Base-by-base conservation (phyloP, 2,888 invertebrate species). In the Dorcus hopei region DNA sequence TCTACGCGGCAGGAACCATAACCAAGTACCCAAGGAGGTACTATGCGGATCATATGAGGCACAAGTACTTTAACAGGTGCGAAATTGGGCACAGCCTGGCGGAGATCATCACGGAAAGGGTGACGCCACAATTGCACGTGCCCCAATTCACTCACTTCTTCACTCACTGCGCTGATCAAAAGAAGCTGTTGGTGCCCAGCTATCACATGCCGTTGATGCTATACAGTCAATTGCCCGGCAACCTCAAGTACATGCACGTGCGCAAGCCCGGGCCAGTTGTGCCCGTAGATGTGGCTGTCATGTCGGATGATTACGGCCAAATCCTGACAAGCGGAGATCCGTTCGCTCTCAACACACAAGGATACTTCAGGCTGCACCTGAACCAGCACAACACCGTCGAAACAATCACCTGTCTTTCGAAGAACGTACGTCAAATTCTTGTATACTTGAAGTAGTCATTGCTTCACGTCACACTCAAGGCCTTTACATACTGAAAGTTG, bases 1-100 rank as follows among this genome's bases (percentile, higher is more conserved):
- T 90, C 54, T 87, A 80, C 69, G 88, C 84, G 0, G 89, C 87
- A 2, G 90, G 90, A 0, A 79, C 86, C 0, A 77, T 85, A 54
- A 85, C 85, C 3, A 82, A 84, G 60, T 89, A 88, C 71, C 84
- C 86, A 0, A 77, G 84, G 9, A n/a, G 52, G n/a, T 81, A 85
- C 65, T 81, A 82, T 68, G 85, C 86, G 0, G 77, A 79, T 1
- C 70, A 77, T 9, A 75, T 77, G 60, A 71, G 79, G 9, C 88
- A 88, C 62, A 72, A 77, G n/a, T 78, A 84, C 68, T 87, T 81
- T 69, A 82, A 81, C 70, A 80, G 84, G 0, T 79, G 83, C 51
- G 88, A 89, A 70, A 81, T 89, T 47, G 89, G 89, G 2, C 79
- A 81, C 54, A 81, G 82, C 75, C 84, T 88, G 67, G 69, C 67